A percentile compares a stretch with the other conserved stretches of the same genome.
These are phyloP conservation scores for Lysiphlebus fabarum DNA, from an alignment of 1,140 invertebrate species.

Conservation along the genomic window DNA sequence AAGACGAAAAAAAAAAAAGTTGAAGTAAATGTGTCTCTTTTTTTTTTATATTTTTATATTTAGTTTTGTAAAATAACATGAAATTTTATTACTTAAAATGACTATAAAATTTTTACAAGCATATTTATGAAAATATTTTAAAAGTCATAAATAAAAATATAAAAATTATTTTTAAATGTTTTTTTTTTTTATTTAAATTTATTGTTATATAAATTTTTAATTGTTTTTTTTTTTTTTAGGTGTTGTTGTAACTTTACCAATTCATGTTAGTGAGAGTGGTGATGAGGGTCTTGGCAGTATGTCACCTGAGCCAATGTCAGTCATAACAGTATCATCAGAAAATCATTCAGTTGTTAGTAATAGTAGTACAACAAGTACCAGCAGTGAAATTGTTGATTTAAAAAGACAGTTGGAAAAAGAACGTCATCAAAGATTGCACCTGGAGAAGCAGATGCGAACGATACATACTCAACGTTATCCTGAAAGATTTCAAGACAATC, in stretches of 20 bases:
- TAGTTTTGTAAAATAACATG: too few relatives aligned
- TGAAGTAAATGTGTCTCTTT: too few relatives aligned
- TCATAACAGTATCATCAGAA: slow-evolving; percentile 59
- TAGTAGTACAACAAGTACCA: slow-evolving; percentile 13
- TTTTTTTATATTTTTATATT: too few relatives aligned
- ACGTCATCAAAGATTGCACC: slow-evolving; percentile 67
- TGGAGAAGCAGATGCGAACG: slow-evolving; percentile 69
- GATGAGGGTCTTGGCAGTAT: slow-evolving; percentile 69
- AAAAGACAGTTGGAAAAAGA: slow-evolving; percentile 81
- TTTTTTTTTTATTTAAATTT: slow-evolving; percentile 7
- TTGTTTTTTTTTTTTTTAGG: slow-evolving; percentile 33
- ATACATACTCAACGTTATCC: slow-evolving; percentile 55
- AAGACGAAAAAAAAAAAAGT: too few relatives aligned
- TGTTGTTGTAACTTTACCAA: slow-evolving; percentile 49
- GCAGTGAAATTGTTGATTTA: slow-evolving; percentile 70
- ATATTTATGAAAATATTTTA: too few relatives aligned
- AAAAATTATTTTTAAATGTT: neutral
- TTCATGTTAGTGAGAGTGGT: slow-evolving; percentile 61
- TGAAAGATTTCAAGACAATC: slow-evolving; percentile 50
- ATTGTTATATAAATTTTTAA: slow-evolving; percentile 4
- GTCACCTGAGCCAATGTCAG: slow-evolving; percentile 69
- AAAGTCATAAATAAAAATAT: too few relatives aligned
- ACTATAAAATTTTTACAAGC: too few relatives aligned
- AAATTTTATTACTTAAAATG: too few relatives aligned
- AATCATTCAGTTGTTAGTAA: slow-evolving; percentile 48